phyloP scores from a whole-genome alignment of 2,888 invertebrate genomes.

The Phasia obesa region DNA sequence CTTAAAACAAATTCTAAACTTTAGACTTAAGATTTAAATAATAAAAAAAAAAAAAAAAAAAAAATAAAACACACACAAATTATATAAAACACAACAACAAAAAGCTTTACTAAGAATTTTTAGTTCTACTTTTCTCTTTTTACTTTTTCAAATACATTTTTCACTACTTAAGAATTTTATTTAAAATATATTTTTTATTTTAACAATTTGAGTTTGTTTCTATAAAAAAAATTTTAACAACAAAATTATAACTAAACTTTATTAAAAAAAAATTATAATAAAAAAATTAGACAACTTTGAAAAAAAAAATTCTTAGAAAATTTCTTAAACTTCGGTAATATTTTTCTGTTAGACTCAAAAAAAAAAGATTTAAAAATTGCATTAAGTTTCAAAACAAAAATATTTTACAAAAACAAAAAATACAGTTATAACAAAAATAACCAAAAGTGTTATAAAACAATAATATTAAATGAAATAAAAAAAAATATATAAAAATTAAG shows the following conservation, averaged over 20 bases:
- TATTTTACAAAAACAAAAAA: not conserved
- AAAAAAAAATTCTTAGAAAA: too few relatives aligned
- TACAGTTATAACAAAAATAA: slow-evolving; percentile 23
- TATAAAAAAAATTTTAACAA: not conserved
- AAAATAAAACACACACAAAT: slow-evolving; percentile 10
- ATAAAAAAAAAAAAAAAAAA: slow-evolving; percentile 30
- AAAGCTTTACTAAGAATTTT: slow-evolving; percentile 52
- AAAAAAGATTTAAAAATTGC: slow-evolving; percentile 42
- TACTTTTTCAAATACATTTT: not conserved
- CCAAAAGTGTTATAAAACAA: slow-evolving; percentile 52
- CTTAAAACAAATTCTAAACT: slow-evolving; percentile 55
- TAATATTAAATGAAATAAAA: slow-evolving; percentile 56
- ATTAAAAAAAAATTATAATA: not conserved
- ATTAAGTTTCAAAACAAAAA: slow-evolving; percentile 30
- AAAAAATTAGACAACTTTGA: too few relatives aligned
- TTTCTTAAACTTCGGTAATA: too few relatives aligned
- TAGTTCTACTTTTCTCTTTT: slow-evolving; percentile 5
- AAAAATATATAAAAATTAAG: slow-evolving; percentile 54
- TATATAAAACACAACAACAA: slow-evolving; percentile 27
- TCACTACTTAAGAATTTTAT: not conserved
- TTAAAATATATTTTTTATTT: not conserved
- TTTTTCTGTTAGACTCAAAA: too few relatives aligned
- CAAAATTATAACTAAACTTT: not conserved
- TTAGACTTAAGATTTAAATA: slow-evolving; percentile 44
- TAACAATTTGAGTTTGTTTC: not conserved